phyloP scores from a whole-genome alignment of 2,888 invertebrate genomes.

The Lepidonotus clava region DNA sequence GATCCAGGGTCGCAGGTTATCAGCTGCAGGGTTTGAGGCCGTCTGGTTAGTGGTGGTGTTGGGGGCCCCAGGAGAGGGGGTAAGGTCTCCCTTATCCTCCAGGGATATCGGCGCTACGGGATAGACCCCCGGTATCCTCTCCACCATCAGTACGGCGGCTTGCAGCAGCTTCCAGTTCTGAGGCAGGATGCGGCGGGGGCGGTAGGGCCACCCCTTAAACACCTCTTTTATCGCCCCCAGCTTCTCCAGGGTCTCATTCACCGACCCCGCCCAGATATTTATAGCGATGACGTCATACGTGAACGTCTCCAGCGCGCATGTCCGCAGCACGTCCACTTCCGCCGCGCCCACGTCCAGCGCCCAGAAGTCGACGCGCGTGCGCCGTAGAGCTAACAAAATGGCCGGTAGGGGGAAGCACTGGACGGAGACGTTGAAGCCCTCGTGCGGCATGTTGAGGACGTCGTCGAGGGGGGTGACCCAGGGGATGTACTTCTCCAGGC shows the following conservation, averaged over 20 bases:
- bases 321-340: neutral
- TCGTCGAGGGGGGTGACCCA: neutral
- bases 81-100: neutral
- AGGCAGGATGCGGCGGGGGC: neutral
- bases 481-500: neutral
- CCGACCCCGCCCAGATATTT: neutral
- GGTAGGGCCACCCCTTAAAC: neutral
- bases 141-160: neutral
- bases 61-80: neutral
- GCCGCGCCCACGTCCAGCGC: neutral
- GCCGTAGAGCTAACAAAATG: neutral
- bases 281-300: constrained; percentile 26
- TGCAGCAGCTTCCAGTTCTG: neutral
- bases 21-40: too few relatives aligned
- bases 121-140: neutral
- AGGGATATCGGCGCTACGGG: neutral
- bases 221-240: neutral
- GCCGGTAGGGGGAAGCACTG: constrained; percentile 4
- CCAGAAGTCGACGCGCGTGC: neutral
- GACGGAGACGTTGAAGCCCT: neutral
- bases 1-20: neutral
- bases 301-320: neutral
- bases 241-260: neutral
- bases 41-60: neutral
- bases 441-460: constrained; percentile 20